Base-by-base conservation (phyloP, 1,140 invertebrate species). In the Cydia amplana region DNA sequence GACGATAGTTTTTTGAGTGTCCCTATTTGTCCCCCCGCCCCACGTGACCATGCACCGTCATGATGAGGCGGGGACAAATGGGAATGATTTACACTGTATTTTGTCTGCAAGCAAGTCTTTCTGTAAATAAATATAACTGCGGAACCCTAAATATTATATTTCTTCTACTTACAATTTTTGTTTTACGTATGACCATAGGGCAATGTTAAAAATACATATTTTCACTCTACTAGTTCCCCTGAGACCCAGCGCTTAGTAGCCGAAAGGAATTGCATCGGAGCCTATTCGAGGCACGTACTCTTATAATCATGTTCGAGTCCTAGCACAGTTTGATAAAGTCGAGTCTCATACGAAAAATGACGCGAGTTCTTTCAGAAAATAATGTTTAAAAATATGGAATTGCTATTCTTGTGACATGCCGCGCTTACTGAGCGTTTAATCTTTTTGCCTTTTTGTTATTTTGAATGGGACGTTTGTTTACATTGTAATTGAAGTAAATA, bases 241-340 rank as follows among this genome's bases (percentile, higher is more conserved):
- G 51, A 55, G n/a, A 23, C 20, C 1, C 9, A 20, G 55, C 9
- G 6, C 18, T 23, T 20, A 20, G 10, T 12, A 60, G n/a, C 18
- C 10, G 55, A 60, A 10, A 60, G 55, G 55, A 60, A 60, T 23
- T 1, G 20, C 55, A 60, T n/a, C 18, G 16, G 20, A 60, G 20
- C 55, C 60, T 74, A 75, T 88, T 88, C 88, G 63, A 25, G 74
- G 79, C 87, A 90, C 88, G 88, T 85, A 83, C 82, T 51, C 80
- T 88, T 87, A 88, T 90, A 87, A 90, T 90, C 88, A 88, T 88
- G 87, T 89, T 87, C 86, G 76, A 87, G 80, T 87, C 83, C 82
- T 83, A 70, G 83, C 85, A 87, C 86, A 88, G 88, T 90, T 90
- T 88, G 87, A 89, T 87, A 88, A 90, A 87, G 86, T 85, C 83